Evolutionary conservation across 2,888 invertebrate genomes (phyloP).

Genomic region (Polietes domitor): DNA sequence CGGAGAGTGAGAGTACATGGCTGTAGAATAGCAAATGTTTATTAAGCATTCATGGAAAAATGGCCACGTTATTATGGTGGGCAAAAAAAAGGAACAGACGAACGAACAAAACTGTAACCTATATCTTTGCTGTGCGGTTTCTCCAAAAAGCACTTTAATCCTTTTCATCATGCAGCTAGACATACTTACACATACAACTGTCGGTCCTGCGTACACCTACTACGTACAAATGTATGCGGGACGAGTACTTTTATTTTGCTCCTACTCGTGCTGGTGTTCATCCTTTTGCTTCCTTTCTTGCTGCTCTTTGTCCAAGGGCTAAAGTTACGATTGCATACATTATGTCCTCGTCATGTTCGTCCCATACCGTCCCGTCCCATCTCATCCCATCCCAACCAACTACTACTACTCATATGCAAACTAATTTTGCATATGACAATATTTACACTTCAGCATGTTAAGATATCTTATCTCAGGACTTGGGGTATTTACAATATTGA

Average conservation of each 20-base stretch:
- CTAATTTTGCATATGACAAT: constrained; percentile 68
- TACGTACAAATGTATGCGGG: no score
- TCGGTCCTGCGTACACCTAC: not conserved
- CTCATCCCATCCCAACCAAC: no score
- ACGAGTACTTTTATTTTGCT: no score
- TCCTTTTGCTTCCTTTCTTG: constrained; percentile 20
- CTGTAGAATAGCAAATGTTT: constrained; percentile 49
- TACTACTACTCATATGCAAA: constrained; percentile 51
- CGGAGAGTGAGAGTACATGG: not conserved
- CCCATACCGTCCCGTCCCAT: not conserved
- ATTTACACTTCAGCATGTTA: constrained; percentile 64
- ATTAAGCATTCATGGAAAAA: constrained; percentile 61
- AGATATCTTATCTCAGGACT: constrained; percentile 63
- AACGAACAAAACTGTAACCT: constrained; percentile 25
- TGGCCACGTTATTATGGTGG: constrained; percentile 53
- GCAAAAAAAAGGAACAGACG: no score
- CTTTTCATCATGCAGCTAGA: constrained; percentile 49
- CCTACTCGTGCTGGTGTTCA: not conserved
- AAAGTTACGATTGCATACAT: constrained; percentile 24
- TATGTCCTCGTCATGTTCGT: constrained; percentile 7
- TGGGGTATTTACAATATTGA: constrained; percentile 30
- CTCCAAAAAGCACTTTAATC: constrained; percentile 57
- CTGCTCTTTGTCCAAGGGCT: constrained; percentile 25
- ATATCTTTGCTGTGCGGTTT: constrained; percentile 42
- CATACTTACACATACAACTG: not conserved